These are phyloP conservation scores for Coelopa pilipes DNA, from an alignment of 2,888 invertebrate genomes.

Conservation along the genomic window DNA sequence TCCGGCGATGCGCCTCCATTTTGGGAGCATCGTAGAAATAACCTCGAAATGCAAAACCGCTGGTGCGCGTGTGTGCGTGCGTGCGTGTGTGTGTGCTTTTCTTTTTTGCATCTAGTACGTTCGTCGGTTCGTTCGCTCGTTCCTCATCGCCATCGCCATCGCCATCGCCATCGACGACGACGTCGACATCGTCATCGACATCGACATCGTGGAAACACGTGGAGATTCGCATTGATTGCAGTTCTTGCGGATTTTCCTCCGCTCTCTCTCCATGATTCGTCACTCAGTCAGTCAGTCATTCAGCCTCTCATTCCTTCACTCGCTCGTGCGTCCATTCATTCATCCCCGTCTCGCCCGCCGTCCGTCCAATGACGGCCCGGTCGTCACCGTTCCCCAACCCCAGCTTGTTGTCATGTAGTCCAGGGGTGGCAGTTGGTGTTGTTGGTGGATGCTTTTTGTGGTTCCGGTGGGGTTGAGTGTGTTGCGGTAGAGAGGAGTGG, in stretches of 20 bases:
- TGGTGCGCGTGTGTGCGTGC: neutral
- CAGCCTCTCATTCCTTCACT: neutral
- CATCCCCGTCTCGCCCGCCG: neutral
- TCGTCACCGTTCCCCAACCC: too few species aligned
- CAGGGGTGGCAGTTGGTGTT: too few species aligned
- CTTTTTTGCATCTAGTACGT: constrained; percentile 9
- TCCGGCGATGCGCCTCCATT: constrained; percentile 8
- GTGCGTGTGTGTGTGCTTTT: neutral
- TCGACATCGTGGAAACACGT: neutral
- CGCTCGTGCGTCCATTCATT: neutral
- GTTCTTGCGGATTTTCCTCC: neutral
- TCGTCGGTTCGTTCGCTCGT: neutral
- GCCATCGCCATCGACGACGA: too few species aligned
- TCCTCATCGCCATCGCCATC: too few species aligned
- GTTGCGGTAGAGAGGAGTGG: too few species aligned
- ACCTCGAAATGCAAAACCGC: constrained; percentile 19
- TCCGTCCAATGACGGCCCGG: too few species aligned
- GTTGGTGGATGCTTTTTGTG: too few species aligned
- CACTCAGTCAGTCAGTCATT: neutral
- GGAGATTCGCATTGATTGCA: constrained; percentile 4
- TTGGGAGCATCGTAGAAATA: constrained; percentile 12
- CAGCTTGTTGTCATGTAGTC: neutral
- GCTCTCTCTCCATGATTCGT: neutral
- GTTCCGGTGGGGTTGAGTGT: too few species aligned
- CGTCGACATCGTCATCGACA: too few species aligned